A percentile compares a stretch with the other conserved stretches of the same genome.
Evolutionary conservation across 2,888 invertebrate genomes (phyloP).

Genomic region (Oscheius sp.): DNA sequence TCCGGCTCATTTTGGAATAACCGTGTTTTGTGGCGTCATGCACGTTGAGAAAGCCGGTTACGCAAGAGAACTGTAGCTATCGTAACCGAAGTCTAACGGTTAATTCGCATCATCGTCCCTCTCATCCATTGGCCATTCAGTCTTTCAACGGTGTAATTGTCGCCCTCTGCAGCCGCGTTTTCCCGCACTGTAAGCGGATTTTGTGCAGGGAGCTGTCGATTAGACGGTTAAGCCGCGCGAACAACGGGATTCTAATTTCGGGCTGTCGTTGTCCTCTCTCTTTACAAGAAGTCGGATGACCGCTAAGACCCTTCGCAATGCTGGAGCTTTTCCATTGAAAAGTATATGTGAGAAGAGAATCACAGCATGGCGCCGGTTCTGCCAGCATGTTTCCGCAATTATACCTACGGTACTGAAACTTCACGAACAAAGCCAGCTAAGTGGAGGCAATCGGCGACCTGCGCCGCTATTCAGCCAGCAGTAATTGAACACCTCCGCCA

Average conservation of each 20-base stretch:
- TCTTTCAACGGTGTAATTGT: constrained; percentile 27
- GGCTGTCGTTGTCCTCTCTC: no score
- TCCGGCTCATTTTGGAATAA: constrained; percentile 23
- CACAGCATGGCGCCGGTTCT: constrained; percentile 32
- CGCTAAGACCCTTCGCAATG: no score
- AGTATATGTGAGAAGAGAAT: constrained; percentile 27
- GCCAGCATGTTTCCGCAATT: constrained; percentile 38
- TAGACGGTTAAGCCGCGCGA: constrained; percentile 34
- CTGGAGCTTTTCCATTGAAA: constrained; percentile 16
- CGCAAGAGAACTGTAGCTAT: constrained; percentile 12
- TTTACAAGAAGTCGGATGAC: no score
- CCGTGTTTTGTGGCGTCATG: constrained; percentile 21
- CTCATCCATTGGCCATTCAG: neutral
- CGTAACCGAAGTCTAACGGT: constrained; percentile 13
- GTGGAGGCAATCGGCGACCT: constrained; percentile 38
- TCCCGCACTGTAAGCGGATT: constrained; percentile 35
- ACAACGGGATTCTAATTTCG: constrained; percentile 36
- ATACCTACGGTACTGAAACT: constrained; percentile 36
- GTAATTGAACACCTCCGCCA: constrained; percentile 36
- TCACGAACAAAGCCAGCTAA: constrained; percentile 35
- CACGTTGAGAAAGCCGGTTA: constrained; percentile 27
- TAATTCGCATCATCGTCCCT: constrained; percentile 17
- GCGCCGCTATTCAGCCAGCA: constrained; percentile 28
- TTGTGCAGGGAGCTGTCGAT: constrained; percentile 37
- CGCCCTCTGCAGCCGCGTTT: constrained; percentile 33